These are phyloP conservation scores for Chymomyza costata DNA, from an alignment of 1,140 invertebrate genomes.

Conservation along the genomic window DNA sequence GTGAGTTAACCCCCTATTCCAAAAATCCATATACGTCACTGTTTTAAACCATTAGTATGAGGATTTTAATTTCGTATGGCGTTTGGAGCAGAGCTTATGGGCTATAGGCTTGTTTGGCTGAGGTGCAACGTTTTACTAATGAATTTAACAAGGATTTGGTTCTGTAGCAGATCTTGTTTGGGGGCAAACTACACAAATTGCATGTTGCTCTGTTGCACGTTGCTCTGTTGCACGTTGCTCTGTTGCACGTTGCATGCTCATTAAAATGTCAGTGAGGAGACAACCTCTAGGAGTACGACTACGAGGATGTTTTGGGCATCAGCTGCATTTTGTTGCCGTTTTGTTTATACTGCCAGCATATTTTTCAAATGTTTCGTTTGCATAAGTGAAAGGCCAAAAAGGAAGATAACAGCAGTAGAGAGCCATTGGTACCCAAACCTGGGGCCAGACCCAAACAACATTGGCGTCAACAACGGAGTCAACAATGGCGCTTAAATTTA, in stretches of 20 bases:
- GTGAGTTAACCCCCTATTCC: no score
- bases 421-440: background rate
- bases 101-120: constrained; percentile 22
- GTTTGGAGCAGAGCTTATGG: constrained; percentile 7
- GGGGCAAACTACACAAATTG: background rate
- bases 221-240: constrained; percentile 50
- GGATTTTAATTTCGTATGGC: constrained; percentile 58
- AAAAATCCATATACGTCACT: no score
- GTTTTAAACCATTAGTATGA: no score
- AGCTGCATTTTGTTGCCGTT: constrained; percentile 64
- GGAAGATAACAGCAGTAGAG: constrained; percentile 59
- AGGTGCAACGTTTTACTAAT: constrained; percentile 72
- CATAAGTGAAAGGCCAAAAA: constrained; percentile 71
- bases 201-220: constrained; percentile 34
- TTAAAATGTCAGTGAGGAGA: constrained; percentile 62
- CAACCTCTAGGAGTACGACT: no score
- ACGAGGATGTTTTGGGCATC: constrained; percentile 43
- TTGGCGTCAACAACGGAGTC: constrained; percentile 54
- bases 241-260: constrained; percentile 67
- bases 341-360: constrained; percentile 68
- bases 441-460: constrained; percentile 34
- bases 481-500: constrained; percentile 68
- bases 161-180: constrained; percentile 15
- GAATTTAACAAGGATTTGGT: constrained; percentile 65
- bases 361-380: constrained; percentile 69